Evolutionary conservation across 2,797 vertebrate species (phyloP).

Genomic region (Streptopelia turtur): DNA sequence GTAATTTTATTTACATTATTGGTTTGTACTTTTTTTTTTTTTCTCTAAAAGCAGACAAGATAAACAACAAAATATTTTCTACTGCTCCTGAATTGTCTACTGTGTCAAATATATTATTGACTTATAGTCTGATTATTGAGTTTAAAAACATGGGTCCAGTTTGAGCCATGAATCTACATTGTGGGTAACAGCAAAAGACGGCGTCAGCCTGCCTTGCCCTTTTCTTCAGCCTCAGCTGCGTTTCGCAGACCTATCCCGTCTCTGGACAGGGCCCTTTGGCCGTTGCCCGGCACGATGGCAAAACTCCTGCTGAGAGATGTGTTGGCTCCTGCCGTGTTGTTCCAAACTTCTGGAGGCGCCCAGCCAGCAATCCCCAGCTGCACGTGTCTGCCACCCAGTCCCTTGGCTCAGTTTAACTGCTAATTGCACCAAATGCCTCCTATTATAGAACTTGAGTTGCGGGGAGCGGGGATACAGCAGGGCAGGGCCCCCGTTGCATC

Average conservation of each 20-base stretch:
- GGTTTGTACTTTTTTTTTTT: background rate
- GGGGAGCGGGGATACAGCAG: background rate
- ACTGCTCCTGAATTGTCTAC: background rate
- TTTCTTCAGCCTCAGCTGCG: background rate
- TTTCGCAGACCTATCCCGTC: background rate
- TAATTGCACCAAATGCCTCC: background rate
- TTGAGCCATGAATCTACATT: background rate
- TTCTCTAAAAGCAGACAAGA: background rate
- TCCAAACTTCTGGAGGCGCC: background rate
- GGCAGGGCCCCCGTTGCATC: background rate
- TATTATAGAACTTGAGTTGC: background rate
- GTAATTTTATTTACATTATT: background rate
- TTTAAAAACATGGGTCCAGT: background rate
- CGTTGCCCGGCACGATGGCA: background rate
- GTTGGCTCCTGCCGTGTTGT: background rate
- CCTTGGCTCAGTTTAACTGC: background rate
- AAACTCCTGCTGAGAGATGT: background rate
- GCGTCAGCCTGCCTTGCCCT: background rate
- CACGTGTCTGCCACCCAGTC: constrained; percentile 7
- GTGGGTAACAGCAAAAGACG: background rate
- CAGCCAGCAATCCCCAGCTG: background rate
- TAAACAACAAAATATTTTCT: background rate
- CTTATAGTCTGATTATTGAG: background rate
- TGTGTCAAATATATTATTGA: background rate
- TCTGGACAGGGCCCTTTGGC: background rate